phyloP scores from a whole-genome alignment of 2,113 vertebrate species.

The Albula goreensis region DNA sequence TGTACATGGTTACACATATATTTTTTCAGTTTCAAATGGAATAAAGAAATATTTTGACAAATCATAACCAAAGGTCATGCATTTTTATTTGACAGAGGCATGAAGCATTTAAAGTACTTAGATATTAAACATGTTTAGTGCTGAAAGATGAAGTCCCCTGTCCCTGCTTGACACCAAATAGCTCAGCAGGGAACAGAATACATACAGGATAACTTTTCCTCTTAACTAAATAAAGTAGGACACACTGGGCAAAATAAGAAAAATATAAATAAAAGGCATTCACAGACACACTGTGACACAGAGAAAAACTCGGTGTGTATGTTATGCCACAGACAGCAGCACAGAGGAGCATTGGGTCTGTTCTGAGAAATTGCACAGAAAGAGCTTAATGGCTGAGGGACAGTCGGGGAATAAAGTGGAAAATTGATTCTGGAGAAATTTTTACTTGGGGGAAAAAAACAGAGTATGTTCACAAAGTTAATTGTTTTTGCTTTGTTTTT shows the following conservation, averaged over 20 bases:
- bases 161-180: not conserved
- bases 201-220: not conserved
- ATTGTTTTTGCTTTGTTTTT: not conserved
- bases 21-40: not conserved
- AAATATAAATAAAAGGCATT: too few species aligned
- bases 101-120: not conserved
- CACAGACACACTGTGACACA: too few species aligned
- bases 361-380: constrained; percentile 13
- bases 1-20: not conserved
- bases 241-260: not conserved
- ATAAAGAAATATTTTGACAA: not conserved
- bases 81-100: not conserved
- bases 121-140: not conserved
- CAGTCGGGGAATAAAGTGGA: constrained; percentile 41
- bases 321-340: not conserved
- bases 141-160: not conserved
- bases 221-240: not conserved
- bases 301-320: too few species aligned
- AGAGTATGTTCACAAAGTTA: constrained; percentile 61
- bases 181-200: not conserved
- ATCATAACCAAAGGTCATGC: not conserved
- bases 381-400: constrained; percentile 48
- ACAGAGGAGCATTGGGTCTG: not conserved
- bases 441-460: constrained; percentile 82
- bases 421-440: constrained; percentile 65